A percentile compares a stretch with the other conserved stretches of the same genome.
phyloP scores from a whole-genome alignment of 1,140 invertebrate genomes.

The Rhyzopertha dominica region DNA sequence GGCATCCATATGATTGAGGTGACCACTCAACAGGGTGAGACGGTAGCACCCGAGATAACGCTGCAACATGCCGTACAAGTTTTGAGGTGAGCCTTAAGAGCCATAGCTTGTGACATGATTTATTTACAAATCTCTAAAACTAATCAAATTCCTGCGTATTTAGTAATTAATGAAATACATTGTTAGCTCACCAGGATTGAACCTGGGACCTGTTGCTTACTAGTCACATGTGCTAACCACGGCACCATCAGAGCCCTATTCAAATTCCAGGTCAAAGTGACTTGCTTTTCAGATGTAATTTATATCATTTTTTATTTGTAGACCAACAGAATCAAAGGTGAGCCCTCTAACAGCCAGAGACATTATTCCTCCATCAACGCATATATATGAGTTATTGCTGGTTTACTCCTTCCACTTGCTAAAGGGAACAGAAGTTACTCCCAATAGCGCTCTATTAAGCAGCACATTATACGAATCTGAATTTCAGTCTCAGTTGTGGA shows the following conservation, averaged over 20 bases:
- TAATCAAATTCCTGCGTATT: too few relatives aligned
- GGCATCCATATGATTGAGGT: slow-evolving; percentile 71
- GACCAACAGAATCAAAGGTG: slow-evolving; percentile 76
- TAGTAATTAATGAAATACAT: too few relatives aligned
- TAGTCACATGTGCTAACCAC: too few relatives aligned
- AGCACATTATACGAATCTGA: slow-evolving; percentile 90
- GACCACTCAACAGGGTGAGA: slow-evolving; percentile 68
- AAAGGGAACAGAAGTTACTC: slow-evolving; percentile 78
- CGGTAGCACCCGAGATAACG: slow-evolving; percentile 67
- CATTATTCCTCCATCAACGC: slow-evolving; percentile 74
- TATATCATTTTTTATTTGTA: slow-evolving; percentile 44
- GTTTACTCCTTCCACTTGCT: slow-evolving; percentile 80
- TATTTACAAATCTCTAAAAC: too few relatives aligned
- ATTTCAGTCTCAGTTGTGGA: slow-evolving; percentile 94
- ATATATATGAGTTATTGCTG: slow-evolving; percentile 85
- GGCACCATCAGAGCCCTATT: too few relatives aligned
- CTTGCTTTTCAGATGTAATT: too few relatives aligned
- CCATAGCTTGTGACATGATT: too few relatives aligned
- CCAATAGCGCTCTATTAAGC: slow-evolving; percentile 74
- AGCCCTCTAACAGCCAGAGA: slow-evolving; percentile 71
- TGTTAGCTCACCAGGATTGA: too few relatives aligned
- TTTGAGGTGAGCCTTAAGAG: slow-evolving; percentile 60
- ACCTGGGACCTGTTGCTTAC: too few relatives aligned
- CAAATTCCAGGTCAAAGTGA: too few relatives aligned
- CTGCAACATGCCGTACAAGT: slow-evolving; percentile 77